Evolutionary conservation across 1,140 invertebrate species (phyloP), one percentile per base, ranked within the genome.

Genomic region (Adoxophyes honmai): DNA sequence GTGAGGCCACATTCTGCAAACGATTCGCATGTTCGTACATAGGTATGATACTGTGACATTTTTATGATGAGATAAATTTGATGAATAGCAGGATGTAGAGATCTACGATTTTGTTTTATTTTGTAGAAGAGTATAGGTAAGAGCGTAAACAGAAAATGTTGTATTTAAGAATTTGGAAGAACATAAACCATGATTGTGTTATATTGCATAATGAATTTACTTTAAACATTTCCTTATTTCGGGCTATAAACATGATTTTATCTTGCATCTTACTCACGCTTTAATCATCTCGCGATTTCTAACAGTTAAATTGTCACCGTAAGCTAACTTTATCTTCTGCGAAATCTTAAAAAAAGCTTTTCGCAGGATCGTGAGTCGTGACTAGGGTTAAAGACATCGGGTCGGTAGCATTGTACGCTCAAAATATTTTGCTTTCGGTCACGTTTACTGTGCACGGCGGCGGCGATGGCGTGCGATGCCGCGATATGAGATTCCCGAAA

Each of bases 351-450:
- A 70, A 70, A 70, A 60, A 70, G 52, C 52, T 57, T 65, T 81
- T 78, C 73, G 57, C 73, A 74, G 71, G 70, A 81, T 62, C 59
- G 58, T 48, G 61, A 68, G 34, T 73, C 77, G 82, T 78, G 78
- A 81, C 75, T 73, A 72, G 70, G 62, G 66, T 77, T 78, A 66
- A 76, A 74, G 54, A 70, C 59, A 70, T 62, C 16, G 15, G 38
- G 21, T 35, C 35, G 55, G 39, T 63, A 59, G 44, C 60, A 62
- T 52, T 61, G 60, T 55, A 34, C 55, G 59, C 53, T 63, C 57
- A 60, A 71, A 68, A 62, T 71, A 73, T 70, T 57, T 69, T 70
- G 57, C 64, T 64, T 68, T 67, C 73, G 38, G 65, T 57, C 60
- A 64, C 59, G 64, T 75, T 73, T 67, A 73, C 75, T 68, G 78